These are phyloP conservation scores for Myzus persicae DNA, from an alignment of 1,140 invertebrate species.

Conservation along the genomic window DNA sequence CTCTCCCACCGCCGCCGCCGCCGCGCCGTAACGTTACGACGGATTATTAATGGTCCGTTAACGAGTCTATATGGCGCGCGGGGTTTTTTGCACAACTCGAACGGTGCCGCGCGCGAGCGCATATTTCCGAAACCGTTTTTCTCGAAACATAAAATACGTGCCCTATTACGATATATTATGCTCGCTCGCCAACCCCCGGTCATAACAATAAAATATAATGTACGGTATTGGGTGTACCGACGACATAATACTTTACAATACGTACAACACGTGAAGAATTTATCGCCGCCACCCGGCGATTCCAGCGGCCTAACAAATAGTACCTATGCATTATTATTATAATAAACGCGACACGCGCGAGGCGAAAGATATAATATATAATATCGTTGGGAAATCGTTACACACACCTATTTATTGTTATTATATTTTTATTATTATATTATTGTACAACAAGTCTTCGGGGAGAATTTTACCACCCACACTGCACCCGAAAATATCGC, in stretches of 20 bases:
- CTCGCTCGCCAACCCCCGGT: neutral
- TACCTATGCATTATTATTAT: no score
- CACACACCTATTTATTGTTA: neutral
- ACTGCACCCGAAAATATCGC: neutral
- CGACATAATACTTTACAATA: neutral
- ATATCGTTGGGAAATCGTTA: constrained; percentile 8
- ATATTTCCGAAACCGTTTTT: constrained; percentile 26
- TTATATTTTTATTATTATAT: neutral
- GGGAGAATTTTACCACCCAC: neutral
- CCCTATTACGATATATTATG: neutral
- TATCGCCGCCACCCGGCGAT: neutral
- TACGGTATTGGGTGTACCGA: neutral
- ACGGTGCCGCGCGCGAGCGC: neutral
- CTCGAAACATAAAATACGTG: neutral
- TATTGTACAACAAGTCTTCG: neutral
- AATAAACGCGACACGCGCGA: neutral
- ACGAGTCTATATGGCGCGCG: constrained; percentile 3
- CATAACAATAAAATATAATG: neutral
- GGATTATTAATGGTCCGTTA: constrained; percentile 52
- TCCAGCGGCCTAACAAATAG: neutral
- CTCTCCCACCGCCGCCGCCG: neutral
- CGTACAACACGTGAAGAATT: neutral
- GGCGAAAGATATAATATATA: neutral
- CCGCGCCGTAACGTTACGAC: constrained; percentile 29
- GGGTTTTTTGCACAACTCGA: constrained; percentile 37